Evolutionary conservation across 2,113 vertebrate species (phyloP).

Genomic region (Redunca redunca): DNA sequence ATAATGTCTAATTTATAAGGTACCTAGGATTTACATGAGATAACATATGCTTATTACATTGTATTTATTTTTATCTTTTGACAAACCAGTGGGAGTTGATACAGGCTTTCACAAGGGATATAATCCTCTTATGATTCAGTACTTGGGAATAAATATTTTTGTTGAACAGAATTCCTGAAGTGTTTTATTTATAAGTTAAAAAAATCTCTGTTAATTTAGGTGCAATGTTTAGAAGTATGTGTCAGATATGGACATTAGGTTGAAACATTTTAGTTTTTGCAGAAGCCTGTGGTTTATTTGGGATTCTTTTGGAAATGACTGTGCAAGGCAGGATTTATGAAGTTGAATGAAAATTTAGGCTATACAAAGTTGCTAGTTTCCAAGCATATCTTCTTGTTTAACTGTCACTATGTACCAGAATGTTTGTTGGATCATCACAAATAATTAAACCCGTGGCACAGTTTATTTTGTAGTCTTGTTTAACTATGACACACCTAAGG

Average conservation of each 20-base stretch:
- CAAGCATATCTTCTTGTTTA: slow-evolving; percentile 25
- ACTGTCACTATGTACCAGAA: not conserved
- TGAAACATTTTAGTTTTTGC: slow-evolving; percentile 26
- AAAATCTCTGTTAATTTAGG: not conserved
- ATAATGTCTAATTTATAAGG: slow-evolving; percentile 23
- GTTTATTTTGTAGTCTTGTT: not conserved
- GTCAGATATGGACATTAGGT: not conserved
- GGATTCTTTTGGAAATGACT: not conserved
- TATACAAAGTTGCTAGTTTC: slow-evolving; percentile 6
- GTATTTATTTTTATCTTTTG: not conserved
- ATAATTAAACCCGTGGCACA: not conserved
- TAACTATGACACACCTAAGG: not conserved
- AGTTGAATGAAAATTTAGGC: not conserved
- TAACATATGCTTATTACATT: not conserved
- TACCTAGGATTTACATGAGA: not conserved
- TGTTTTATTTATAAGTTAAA: slow-evolving; percentile 27
- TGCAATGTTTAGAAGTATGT: not conserved
- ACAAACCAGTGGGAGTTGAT: not conserved
- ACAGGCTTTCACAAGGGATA: not conserved
- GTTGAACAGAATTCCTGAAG: not conserved
- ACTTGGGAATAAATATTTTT: not conserved
- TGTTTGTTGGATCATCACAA: not conserved
- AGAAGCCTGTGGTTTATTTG: not conserved
- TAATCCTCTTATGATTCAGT: not conserved
- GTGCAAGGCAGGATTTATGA: not conserved